Conservation (phyloP, 2,888 invertebrate genomes). For the Cancer borealis region DNA sequence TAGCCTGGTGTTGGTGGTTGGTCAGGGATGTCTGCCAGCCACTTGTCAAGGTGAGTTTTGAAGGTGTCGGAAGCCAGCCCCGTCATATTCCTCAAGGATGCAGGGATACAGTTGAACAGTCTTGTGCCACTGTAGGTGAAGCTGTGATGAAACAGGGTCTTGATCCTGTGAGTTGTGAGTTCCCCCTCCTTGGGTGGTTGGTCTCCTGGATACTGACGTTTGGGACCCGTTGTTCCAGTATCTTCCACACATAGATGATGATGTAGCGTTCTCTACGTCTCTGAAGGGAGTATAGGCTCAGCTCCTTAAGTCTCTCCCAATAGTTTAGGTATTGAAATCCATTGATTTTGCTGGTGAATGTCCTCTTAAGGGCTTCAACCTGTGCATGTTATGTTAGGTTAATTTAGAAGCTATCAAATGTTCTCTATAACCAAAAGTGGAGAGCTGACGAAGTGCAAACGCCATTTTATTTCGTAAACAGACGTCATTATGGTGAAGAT, state of each 20-base stretch:
- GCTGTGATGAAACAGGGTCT: background rate
- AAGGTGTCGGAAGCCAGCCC: too few relatives aligned
- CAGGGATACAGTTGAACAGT: conserved; percentile 43
- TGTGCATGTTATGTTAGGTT: too few relatives aligned
- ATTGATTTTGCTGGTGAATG: background rate
- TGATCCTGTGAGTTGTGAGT: background rate
- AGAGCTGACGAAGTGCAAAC: too few relatives aligned
- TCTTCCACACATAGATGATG: conserved; percentile 35
- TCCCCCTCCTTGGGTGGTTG: background rate
- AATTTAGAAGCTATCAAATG: too few relatives aligned
- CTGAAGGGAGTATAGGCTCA: background rate
- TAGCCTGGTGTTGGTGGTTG: too few relatives aligned
- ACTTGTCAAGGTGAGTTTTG: too few relatives aligned
- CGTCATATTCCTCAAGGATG: too few relatives aligned
- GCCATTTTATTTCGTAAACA: too few relatives aligned
- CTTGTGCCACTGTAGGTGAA: conserved; percentile 43
- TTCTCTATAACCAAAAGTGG: too few relatives aligned
- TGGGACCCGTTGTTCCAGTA: background rate
- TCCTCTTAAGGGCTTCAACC: background rate
- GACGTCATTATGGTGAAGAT: too few relatives aligned
- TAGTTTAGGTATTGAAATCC: background rate
- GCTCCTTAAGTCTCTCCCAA: background rate
- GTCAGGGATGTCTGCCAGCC: too few relatives aligned
- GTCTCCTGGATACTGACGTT: conserved; percentile 31
- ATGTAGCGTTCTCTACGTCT: background rate